Conservation (phyloP, 2,797 vertebrate species). For the Halcyon badia region DNA sequence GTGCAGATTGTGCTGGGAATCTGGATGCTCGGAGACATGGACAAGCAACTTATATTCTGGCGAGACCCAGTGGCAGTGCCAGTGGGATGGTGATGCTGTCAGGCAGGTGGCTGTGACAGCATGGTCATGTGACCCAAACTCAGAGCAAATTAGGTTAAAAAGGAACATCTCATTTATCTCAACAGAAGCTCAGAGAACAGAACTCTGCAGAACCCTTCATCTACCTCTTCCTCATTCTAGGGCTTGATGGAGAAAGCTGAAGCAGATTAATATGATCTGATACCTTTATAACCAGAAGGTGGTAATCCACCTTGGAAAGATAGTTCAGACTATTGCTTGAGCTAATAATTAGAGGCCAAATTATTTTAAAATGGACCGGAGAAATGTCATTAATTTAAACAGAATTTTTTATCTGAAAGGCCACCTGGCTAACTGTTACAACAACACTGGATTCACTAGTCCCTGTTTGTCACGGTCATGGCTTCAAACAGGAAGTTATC, state of each 20-base stretch:
- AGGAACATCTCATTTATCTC: neutral
- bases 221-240: neutral
- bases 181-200: neutral
- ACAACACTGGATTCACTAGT: neutral
- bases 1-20: neutral
- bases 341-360: neutral
- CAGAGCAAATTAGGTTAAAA: neutral
- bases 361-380: neutral
- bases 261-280: neutral
- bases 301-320: neutral
- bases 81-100: neutral
- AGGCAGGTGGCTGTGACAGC: neutral
- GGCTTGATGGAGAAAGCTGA: neutral
- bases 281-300: neutral
- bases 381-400: neutral
- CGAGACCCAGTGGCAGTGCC: neutral
- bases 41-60: neutral
- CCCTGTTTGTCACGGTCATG: neutral
- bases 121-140: neutral
- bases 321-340: neutral
- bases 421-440: neutral
- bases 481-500: slow-evolving; percentile 57
- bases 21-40: neutral
- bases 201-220: neutral
- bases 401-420: neutral